A percentile compares a stretch with the other conserved stretches of the same genome.
These are phyloP conservation scores for Galemys pyrenaicus DNA, from an alignment of 2,113 vertebrate species.

Conservation along the genomic window DNA sequence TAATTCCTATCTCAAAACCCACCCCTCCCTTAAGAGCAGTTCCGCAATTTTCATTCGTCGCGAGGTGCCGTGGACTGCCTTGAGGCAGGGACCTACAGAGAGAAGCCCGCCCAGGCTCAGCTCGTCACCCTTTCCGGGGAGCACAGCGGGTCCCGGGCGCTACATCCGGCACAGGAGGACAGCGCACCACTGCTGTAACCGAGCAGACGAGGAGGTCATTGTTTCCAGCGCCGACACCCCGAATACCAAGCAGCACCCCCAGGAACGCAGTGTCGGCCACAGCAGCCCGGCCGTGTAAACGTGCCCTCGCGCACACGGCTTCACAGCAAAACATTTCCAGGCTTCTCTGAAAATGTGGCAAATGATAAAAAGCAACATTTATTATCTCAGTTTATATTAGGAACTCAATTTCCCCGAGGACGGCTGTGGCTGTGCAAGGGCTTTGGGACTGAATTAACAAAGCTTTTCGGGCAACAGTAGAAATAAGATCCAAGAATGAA, in stretches of 20 bases:
- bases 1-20: not conserved
- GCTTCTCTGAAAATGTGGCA: conserved; percentile 39
- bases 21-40: not conserved
- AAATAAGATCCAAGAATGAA: conserved; percentile 58
- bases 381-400: conserved; percentile 61
- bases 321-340: not conserved
- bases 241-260: not conserved
- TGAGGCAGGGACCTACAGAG: not conserved
- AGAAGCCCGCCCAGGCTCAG: no score
- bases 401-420: conserved; percentile 62
- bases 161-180: fast-evolving
- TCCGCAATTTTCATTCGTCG: not conserved
- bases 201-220: not conserved
- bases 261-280: not conserved
- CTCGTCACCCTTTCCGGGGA: not conserved
- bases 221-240: not conserved
- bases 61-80: not conserved
- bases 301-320: conserved; percentile 4
- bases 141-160: fast-evolving
- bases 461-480: conserved; percentile 49
- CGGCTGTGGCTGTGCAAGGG: not conserved
- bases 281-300: not conserved
- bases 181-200: no score
- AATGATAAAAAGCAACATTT: conserved; percentile 51
- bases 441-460: conserved; percentile 56